Evolutionary conservation across 2,888 invertebrate genomes (phyloP).

Genomic region (Eristalis tenax): DNA sequence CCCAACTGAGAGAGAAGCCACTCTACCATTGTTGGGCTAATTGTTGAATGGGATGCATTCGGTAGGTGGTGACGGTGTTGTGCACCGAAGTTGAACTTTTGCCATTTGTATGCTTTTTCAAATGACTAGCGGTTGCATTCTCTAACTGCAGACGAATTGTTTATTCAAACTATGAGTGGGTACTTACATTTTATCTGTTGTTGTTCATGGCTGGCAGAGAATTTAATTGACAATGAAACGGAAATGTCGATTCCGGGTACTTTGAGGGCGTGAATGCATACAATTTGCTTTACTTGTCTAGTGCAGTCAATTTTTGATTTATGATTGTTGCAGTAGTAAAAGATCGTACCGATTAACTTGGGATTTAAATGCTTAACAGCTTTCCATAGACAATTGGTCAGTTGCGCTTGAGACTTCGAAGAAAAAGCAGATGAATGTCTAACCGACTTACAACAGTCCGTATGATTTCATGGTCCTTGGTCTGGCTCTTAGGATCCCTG

Average conservation of each 20-base stretch:
- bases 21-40: conserved; percentile 18
- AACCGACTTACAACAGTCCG: too few relatives aligned
- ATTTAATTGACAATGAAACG: background rate
- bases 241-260: background rate
- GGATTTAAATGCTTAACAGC: too few relatives aligned
- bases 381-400: too few relatives aligned
- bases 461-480: too few relatives aligned
- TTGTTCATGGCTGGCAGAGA: background rate
- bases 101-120: background rate
- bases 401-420: too few relatives aligned
- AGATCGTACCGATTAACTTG: too few relatives aligned
- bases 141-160: background rate
- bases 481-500: too few relatives aligned
- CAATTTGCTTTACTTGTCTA: too few relatives aligned
- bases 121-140: background rate
- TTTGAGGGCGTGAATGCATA: background rate
- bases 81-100: background rate
- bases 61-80: background rate
- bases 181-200: background rate
- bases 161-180: background rate
- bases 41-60: background rate
- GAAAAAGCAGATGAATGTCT: too few relatives aligned
- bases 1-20: background rate
- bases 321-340: too few relatives aligned
- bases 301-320: background rate